Base-by-base conservation (phyloP, 2,797 vertebrate species). In the Typhlichthys eigenmanni region DNA sequence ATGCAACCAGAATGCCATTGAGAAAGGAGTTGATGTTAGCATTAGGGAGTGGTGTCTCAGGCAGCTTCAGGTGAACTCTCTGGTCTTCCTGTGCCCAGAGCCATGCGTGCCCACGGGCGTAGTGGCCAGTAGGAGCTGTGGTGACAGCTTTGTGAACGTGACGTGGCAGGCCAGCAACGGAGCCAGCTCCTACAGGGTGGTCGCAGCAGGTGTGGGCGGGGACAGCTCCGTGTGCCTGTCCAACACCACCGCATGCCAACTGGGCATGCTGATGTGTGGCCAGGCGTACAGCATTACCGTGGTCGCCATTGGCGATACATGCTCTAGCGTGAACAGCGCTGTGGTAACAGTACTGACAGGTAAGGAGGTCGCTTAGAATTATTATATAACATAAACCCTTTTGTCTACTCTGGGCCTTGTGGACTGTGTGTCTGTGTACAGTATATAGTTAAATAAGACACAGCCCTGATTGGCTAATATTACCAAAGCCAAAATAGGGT, bases 101-200 rank as follows among this genome's bases (percentile, higher is more conserved):
- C 93, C 94, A 0, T 95, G 94, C 61, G 70, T 80, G 3, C 92
- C 94, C 1, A 85, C 77, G 4, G 71, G 89, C 0, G 65, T 94
- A 51, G 46, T 12, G 14, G 79, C 51, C 10, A 63, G 10, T 5
- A 85, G 38, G 59, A 82, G 38, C 48, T 95, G 94, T 55, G 69
- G 68, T 5, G 82, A 82, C 56, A 87, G 16, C 58, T 80, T 74
- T 6, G 79, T 60, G 9, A 49, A 76, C 0, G 79, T 93, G 50
- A 71, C 51, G 0, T 95, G 94, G 94, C 56, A 58, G 7, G 55
- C 69, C 10, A 92, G 90, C 62, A 75, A 0, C 0, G 92, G 92
- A 0, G 89, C 90, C 43, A 38, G 54, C 1, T 70, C 52, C 11
- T 92, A 92, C 75, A 69, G 46, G 1, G 87, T 71, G 5, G 8